Conservation (phyloP, 1,140 invertebrate species). For the Colletes latitarsis region DNA sequence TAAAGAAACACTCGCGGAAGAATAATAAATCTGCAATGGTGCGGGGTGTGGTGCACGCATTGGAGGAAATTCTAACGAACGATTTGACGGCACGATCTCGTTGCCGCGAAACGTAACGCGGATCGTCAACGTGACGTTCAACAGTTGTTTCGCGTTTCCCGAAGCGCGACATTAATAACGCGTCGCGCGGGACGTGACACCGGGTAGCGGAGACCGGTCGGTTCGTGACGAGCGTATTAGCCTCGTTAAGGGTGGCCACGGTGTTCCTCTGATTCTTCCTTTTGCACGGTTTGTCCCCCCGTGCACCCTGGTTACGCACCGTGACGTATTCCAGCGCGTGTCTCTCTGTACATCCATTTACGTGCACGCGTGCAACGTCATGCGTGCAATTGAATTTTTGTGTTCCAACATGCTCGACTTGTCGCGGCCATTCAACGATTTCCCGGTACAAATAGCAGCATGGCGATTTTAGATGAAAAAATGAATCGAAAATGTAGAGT, state of each 20-base stretch:
- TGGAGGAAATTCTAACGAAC: slow-evolving; percentile 44
- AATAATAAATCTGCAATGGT: too few relatives aligned
- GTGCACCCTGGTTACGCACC: slow-evolving; percentile 24
- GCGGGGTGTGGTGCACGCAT: too few relatives aligned
- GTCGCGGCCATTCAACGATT: too few relatives aligned
- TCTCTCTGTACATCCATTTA: slow-evolving; percentile 3
- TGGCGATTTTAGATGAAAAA: too few relatives aligned
- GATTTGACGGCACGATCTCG: slow-evolving; percentile 33
- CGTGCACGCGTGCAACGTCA: slow-evolving; percentile 23
- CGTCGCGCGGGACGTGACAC: slow-evolving; percentile 65
- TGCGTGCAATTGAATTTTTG: slow-evolving; percentile 39
- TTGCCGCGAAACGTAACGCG: slow-evolving; percentile 44
- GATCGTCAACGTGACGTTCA: slow-evolving; percentile 74
- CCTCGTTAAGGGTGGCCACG: slow-evolving; percentile 76
- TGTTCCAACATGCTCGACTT: not conserved
- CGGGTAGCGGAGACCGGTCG: slow-evolving; percentile 35
- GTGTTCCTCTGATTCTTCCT: slow-evolving; percentile 67
- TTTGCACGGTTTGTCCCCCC: slow-evolving; percentile 11
- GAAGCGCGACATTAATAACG: slow-evolving; percentile 77
- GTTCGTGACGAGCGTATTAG: slow-evolving; percentile 74
- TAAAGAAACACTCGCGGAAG: too few relatives aligned
- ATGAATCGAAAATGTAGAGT: too few relatives aligned
- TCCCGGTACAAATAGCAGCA: not conserved
- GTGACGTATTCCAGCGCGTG: slow-evolving; percentile 9
- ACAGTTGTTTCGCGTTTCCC: slow-evolving; percentile 73